Evolutionary conservation across 2,888 invertebrate genomes (phyloP).

Genomic region (Andrena hattorfiana): DNA sequence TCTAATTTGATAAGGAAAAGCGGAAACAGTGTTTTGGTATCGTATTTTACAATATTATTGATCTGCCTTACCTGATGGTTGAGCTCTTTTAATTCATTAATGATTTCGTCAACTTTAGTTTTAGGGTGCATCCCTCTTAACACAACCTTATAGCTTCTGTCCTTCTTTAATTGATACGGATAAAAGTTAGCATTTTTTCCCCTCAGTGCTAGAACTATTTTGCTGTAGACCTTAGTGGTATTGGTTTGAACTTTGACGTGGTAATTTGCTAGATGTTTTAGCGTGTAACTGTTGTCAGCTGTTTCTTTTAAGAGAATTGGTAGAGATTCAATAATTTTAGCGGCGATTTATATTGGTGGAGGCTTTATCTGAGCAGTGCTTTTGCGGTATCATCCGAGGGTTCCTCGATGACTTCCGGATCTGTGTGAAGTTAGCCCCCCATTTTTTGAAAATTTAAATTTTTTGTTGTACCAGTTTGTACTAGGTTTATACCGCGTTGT

Average conservation of each 20-base stretch:
- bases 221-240: not conserved
- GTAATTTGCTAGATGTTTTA: conserved; percentile 4
- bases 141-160: conserved; percentile 13
- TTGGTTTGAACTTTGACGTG: conserved; percentile 2
- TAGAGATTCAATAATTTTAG: conserved; percentile 10
- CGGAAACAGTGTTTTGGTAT: not conserved
- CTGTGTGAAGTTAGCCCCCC: too few relatives aligned
- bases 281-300: not conserved
- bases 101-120: not conserved
- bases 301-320: not conserved
- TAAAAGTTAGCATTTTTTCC: conserved; percentile 18
- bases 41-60: conserved; percentile 3
- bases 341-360: conserved; percentile 14
- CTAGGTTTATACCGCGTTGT: too few relatives aligned
- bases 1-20: not conserved
- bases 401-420: not conserved
- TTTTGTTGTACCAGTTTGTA: too few relatives aligned
- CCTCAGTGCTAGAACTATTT: not conserved
- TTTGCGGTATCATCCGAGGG: too few relatives aligned
- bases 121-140: conserved; percentile 12
- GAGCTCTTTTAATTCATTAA: not conserved
- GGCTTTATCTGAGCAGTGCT: not conserved
- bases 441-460: too few relatives aligned
- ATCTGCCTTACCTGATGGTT: conserved; percentile 6
- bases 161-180: conserved; percentile 24